Evolutionary conservation across 1,140 invertebrate species (phyloP), one percentile per base, ranked within the genome.

Genomic region (Teleopsis dalmanni): DNA sequence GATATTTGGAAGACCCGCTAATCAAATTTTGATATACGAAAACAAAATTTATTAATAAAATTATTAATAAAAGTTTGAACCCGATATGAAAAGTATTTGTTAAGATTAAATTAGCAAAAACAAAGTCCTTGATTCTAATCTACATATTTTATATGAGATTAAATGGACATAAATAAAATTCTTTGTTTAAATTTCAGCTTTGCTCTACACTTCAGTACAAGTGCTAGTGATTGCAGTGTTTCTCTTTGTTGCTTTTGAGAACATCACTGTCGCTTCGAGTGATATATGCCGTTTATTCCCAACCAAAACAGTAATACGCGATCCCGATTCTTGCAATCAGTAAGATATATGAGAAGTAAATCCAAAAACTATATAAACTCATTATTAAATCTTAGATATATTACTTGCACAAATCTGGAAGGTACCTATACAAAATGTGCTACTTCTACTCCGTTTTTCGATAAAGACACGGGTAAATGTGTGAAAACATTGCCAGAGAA

Each of bases 211-310:
- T 18, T 13, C 14, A 22, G 10, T 27, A n/a, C 9, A 10, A 21
- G 10, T 43, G 25, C 22, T 40, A 23, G 4, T 40, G 22, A 4
- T 25, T 23, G 16, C 29, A n/a, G 22, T 11, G 21, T 13, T 14
- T 6, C 21, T 13, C 22, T 14, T 42, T 13, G 16, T 19, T 13
- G 57, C 35, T 53, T 52, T n/a, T n/a, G n/a, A n/a, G n/a, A 52
- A 52, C 11, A 48, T 42, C n/a, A 3, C 54, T 1, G 38, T 36
- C 27, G 34, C 41, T 23, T 25, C 29, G 0, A 26, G 54, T 21
- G 60, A 66, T 4, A 38, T 65, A 21, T 66, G 63, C 14, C 56
- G 57, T 0, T 47, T 61, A 1, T 61, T 66, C 23, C 19, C 49
- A 9, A 48, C 60, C 41, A 44, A 44, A 22, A 54, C 57, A 1